Evolutionary conservation across 2,888 invertebrate genomes (phyloP).

Genomic region (Coenonympha arcania): DNA sequence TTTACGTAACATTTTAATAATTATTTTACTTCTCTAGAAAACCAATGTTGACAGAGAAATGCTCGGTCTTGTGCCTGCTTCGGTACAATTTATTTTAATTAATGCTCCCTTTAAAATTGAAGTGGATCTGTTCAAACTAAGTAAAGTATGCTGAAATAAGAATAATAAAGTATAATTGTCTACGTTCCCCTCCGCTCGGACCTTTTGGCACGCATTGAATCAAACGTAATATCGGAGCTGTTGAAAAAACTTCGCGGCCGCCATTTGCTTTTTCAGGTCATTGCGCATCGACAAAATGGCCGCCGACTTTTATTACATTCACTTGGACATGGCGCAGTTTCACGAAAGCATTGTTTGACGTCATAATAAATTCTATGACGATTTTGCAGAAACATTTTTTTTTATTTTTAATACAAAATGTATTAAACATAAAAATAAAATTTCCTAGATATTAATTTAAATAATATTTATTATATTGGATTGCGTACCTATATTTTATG

Average conservation of each 20-base stretch:
- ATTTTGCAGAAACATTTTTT: no score
- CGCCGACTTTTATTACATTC: conserved; percentile 22
- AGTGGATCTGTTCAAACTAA: background rate
- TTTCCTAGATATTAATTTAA: no score
- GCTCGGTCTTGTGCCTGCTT: no score
- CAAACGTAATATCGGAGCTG: conserved; percentile 21
- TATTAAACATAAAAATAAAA: no score
- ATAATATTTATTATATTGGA: no score
- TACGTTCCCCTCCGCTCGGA: conserved; percentile 6
- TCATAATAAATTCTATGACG: background rate
- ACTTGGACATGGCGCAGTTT: conserved; percentile 16
- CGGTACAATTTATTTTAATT: no score
- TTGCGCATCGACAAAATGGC: conserved; percentile 27
- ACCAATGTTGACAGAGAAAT: no score
- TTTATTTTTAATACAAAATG: no score
- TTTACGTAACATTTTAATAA: no score
- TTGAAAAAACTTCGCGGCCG: conserved; percentile 23
- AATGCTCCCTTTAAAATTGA: no score
- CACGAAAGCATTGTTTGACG: conserved; percentile 15
- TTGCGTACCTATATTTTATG: no score
- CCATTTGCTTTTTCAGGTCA: conserved; percentile 27
- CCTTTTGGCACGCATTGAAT: conserved; percentile 26
- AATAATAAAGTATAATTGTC: conserved; percentile 9
- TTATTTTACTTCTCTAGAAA: no score
- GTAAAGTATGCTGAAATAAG: background rate